These are phyloP conservation scores for Amiota communis DNA, from an alignment of 2,888 invertebrate genomes.

Conservation along the genomic window DNA sequence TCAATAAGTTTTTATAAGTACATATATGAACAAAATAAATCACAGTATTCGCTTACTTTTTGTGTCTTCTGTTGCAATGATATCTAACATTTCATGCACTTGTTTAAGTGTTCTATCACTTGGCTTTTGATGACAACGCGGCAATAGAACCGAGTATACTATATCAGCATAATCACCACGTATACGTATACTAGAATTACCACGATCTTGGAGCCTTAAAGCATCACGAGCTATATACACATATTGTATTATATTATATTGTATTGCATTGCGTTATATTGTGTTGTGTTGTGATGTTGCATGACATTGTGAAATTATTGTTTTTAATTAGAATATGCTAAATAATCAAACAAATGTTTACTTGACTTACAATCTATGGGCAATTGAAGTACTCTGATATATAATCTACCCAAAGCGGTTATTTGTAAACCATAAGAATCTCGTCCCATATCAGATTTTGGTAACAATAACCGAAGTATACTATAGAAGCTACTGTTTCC, in stretches of 20 bases:
- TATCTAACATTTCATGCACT: conserved; percentile 84
- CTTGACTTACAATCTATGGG: conserved; percentile 76
- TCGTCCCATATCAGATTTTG: conserved; percentile 85
- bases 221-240: conserved; percentile 74
- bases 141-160: conserved; percentile 81
- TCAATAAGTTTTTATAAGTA: no score
- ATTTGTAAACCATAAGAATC: conserved; percentile 89
- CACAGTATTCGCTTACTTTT: conserved; percentile 74
- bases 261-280: neutral
- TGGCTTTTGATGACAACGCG: conserved; percentile 72
- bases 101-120: conserved; percentile 79
- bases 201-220: conserved; percentile 57
- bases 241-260: neutral
- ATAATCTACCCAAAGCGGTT: conserved; percentile 79
- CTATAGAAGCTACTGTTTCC: conserved; percentile 79
- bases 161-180: conserved; percentile 86
- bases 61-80: conserved; percentile 80
- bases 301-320: no score
- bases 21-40: neutral
- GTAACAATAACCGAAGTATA: conserved; percentile 85
- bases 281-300: neutral
- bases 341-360: neutral
- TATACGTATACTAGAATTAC: conserved; percentile 45
- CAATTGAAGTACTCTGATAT: conserved; percentile 85
- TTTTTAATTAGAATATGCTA: neutral